Conservation (phyloP, 92 coral and sea anemone species). For the Blastomussa wellsi region DNA sequence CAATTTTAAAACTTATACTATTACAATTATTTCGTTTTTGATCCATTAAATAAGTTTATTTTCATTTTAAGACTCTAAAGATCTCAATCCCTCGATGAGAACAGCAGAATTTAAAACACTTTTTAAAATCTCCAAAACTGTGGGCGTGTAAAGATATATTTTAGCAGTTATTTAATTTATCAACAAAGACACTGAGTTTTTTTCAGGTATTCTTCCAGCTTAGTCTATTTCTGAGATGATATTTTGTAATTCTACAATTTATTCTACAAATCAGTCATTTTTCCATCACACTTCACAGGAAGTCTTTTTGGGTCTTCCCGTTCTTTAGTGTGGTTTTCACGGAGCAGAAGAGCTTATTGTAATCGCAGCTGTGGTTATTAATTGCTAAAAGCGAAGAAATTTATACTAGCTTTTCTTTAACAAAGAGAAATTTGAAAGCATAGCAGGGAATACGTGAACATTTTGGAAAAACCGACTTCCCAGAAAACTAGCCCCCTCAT, state of each 20-base stretch:
- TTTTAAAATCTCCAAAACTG: background rate
- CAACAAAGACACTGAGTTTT: background rate
- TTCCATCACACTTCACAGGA: background rate
- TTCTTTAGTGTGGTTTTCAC: background rate
- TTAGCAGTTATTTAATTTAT: background rate
- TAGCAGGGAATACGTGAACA: background rate
- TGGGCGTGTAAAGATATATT: background rate
- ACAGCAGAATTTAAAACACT: background rate
- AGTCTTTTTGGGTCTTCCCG: conserved; percentile 3
- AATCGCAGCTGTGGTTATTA: background rate
- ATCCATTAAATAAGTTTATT: background rate
- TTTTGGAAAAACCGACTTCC: background rate
- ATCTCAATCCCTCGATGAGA: background rate
- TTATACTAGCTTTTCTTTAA: background rate
- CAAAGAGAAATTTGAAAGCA: background rate
- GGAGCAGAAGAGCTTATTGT: background rate
- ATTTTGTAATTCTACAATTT: background rate
- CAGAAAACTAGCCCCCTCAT: background rate
- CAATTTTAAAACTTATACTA: background rate
- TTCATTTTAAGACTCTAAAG: background rate
- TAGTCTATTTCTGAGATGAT: background rate
- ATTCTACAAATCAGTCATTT: background rate
- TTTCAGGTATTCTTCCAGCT: background rate
- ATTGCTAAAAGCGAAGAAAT: background rate
- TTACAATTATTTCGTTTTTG: background rate